Percentiles rank a stretch among this genome's conserved stretches.
phyloP scores from a whole-genome alignment of 1,140 invertebrate species.

The Adelges cooleyi region DNA sequence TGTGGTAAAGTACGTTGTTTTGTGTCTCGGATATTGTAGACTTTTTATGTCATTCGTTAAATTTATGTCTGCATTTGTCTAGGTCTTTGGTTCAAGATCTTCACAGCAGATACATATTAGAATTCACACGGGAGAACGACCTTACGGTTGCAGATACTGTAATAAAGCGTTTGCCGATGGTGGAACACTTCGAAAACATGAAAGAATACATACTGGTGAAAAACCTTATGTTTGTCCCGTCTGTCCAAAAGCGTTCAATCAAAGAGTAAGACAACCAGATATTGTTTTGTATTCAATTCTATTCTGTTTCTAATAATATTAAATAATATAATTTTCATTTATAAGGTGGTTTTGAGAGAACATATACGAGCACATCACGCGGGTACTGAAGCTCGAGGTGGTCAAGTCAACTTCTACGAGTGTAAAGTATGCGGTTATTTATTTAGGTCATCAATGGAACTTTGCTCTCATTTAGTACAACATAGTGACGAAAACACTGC shows the following conservation, averaged over 20 bases:
- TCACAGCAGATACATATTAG: conserved; percentile 60
- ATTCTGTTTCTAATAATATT: not conserved
- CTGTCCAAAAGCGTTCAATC: conserved; percentile 76
- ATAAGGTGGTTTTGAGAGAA: conserved; percentile 59
- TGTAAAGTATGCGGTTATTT: conserved; percentile 62
- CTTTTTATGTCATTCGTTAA: not conserved
- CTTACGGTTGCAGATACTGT: conserved; percentile 91
- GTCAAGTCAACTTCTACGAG: conserved; percentile 46
- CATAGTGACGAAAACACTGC: conserved; percentile 74
- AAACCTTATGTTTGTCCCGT: conserved; percentile 94
- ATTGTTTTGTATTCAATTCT: conserved; percentile 18
- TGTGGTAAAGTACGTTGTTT: conserved; percentile 53
- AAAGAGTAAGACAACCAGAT: conserved; percentile 54
- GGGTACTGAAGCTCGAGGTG: conserved; percentile 51
- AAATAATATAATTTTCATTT: conserved; percentile 25
- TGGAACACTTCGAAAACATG: conserved; percentile 91
- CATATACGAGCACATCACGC: conserved; percentile 73
- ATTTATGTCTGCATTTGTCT: not conserved
- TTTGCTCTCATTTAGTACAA: conserved; percentile 66
- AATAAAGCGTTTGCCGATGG: conserved; percentile 98
- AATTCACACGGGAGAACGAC: conserved; percentile 71
- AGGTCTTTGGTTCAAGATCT: conserved; percentile 56
- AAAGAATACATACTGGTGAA: conserved; percentile 91
- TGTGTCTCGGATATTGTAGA: not conserved
- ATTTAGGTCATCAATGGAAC: conserved; percentile 53